Conservation (phyloP, 1,140 invertebrate species). For the Lepidurus apus region DNA sequence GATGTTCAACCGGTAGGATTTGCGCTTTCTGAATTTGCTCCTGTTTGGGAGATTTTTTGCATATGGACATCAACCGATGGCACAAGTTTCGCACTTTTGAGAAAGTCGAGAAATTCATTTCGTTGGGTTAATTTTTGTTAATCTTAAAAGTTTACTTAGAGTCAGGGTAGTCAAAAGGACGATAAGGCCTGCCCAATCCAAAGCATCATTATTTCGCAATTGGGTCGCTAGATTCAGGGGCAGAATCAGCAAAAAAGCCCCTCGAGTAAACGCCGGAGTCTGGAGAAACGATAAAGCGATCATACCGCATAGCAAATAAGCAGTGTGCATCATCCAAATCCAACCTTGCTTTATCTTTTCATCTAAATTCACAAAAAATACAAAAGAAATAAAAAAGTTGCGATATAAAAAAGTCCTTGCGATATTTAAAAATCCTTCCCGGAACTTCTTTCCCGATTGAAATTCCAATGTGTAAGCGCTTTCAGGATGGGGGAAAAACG, state of each 20-base stretch:
- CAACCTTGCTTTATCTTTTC: conserved; percentile 40
- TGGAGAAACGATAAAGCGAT: conserved; percentile 33
- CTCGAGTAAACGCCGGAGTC: conserved; percentile 31
- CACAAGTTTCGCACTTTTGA: background rate
- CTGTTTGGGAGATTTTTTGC: background rate
- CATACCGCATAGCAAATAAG: conserved; percentile 42
- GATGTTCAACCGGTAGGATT: background rate
- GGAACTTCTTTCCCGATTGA: too few species aligned
- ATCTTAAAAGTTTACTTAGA: background rate
- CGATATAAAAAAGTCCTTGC: too few species aligned
- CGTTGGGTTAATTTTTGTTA: background rate
- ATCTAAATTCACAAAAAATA: conserved; percentile 37
- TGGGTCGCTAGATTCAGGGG: conserved; percentile 33
- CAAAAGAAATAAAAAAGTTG: background rate
- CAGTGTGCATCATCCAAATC: conserved; percentile 41
- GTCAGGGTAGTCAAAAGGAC: conserved; percentile 26
- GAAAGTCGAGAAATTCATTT: background rate
- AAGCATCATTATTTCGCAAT: conserved; percentile 9
- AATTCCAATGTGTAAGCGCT: too few species aligned
- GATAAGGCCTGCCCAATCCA: conserved; percentile 29
- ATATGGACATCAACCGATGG: background rate
- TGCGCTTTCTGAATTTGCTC: background rate
- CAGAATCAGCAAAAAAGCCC: conserved; percentile 27
- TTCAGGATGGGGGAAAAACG: too few species aligned
- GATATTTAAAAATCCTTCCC: too few species aligned